A percentile compares a stretch with the other conserved stretches of the same genome.
Evolutionary conservation across 2,113 vertebrate species (phyloP).

Genomic region (Ovis aries): ARS-UI_Ramb_v3.0 NC_056073.1:41585001-41585500

Average conservation of each 20-base stretch:
- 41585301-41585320: neutral
- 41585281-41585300: conserved; percentile 2
- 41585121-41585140: neutral
- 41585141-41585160: neutral
- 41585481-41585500: neutral
- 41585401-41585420: neutral
- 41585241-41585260: conserved; percentile 23
- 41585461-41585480: neutral
- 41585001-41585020: no score
- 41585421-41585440: neutral
- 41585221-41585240: neutral
- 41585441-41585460: fast-evolving
- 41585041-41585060: neutral
- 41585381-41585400: conserved; percentile 25
- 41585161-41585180: neutral
- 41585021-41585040: neutral
- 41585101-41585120: neutral
- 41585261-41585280: neutral
- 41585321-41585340: neutral
- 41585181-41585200: neutral
- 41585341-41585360: conserved; percentile 52
- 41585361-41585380: conserved; percentile 35
- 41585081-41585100: neutral
- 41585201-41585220: neutral
- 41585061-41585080: neutral